Percentiles rank a stretch among this genome's conserved stretches.
Evolutionary conservation across 2,888 invertebrate species (phyloP).

Genomic region (Pseudolycoriella hygida): DNA sequence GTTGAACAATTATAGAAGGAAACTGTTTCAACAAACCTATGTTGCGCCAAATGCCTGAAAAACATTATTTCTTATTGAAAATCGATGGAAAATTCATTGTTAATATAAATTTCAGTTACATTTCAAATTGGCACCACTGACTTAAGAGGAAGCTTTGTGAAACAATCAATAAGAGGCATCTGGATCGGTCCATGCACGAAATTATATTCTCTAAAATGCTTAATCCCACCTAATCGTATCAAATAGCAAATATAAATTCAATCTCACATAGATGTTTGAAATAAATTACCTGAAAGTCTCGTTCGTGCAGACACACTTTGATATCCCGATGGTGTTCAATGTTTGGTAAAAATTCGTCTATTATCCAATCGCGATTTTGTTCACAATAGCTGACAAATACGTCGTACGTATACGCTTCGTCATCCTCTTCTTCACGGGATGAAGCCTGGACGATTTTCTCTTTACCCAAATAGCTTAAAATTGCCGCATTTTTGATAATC

Average conservation of each 20-base stretch:
- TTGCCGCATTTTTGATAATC: slow-evolving; percentile 37
- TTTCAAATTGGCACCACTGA: slow-evolving; percentile 58
- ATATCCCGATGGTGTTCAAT: slow-evolving; percentile 38
- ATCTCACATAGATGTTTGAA: slow-evolving; percentile 35
- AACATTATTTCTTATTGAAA: too few species aligned
- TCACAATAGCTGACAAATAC: slow-evolving; percentile 53
- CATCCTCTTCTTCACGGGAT: slow-evolving; percentile 11
- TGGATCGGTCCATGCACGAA: slow-evolving; percentile 46
- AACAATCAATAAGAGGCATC: slow-evolving; percentile 42
- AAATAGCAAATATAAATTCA: slow-evolving; percentile 18
- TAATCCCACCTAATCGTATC: slow-evolving; percentile 38
- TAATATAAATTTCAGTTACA: slow-evolving; percentile 15
- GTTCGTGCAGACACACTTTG: slow-evolving; percentile 48
- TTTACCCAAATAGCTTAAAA: slow-evolving; percentile 35
- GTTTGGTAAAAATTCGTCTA: slow-evolving; percentile 41
- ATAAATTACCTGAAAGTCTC: slow-evolving; percentile 42
- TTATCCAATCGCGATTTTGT: slow-evolving; percentile 43
- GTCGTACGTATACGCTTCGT: slow-evolving; percentile 35
- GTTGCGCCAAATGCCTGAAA: slow-evolving; percentile 40
- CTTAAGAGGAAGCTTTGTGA: slow-evolving; percentile 44
- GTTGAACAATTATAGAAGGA: neutral
- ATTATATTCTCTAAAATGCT: slow-evolving; percentile 54
- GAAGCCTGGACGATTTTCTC: slow-evolving; percentile 16
- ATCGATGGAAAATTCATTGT: too few species aligned
- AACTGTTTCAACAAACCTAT: slow-evolving; percentile 27